A percentile compares a stretch with the other conserved stretches of the same genome.
Conservation (phyloP, 2,113 vertebrate genomes). For the Plectropomus leopardus region DNA sequence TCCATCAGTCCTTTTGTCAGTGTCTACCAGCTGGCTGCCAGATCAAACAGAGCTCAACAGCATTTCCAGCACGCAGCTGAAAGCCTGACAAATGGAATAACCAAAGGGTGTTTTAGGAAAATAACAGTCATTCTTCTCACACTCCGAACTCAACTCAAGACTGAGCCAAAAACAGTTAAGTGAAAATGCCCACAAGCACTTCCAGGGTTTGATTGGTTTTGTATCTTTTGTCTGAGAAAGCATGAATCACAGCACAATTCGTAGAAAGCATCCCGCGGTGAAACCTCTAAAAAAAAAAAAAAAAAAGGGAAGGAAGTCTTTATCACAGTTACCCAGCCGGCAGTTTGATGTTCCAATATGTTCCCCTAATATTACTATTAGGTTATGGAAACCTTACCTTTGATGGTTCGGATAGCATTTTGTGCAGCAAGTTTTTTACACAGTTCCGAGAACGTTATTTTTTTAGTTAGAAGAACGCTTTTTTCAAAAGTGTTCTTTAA, state of each 20-base stretch:
- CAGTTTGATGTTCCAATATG: too few relatives aligned
- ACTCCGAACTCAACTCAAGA: constrained; percentile 10
- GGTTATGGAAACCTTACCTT: too few relatives aligned
- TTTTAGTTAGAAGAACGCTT: too few relatives aligned
- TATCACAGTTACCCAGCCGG: neutral
- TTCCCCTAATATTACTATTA: too few relatives aligned
- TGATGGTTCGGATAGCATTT: too few relatives aligned
- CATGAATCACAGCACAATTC: constrained; percentile 19
- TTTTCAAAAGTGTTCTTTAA: too few relatives aligned
- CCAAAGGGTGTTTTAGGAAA: constrained; percentile 38
- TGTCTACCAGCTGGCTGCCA: constrained; percentile 47
- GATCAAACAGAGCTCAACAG: constrained; percentile 54
- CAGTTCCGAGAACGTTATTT: too few relatives aligned
- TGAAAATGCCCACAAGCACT: constrained; percentile 33
- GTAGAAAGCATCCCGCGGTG: constrained; percentile 3
- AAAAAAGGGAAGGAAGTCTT: too few relatives aligned
- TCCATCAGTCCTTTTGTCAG: constrained; percentile 38
- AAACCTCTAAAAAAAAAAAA: neutral
- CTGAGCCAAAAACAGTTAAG: constrained; percentile 7
- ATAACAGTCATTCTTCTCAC: constrained; percentile 50
- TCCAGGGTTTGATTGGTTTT: constrained; percentile 31
- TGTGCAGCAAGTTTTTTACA: too few relatives aligned
- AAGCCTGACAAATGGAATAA: constrained; percentile 58
- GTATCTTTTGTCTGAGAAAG: constrained; percentile 31
- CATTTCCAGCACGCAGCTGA: constrained; percentile 25